These are phyloP conservation scores for Bostrychus sinensis DNA, from an alignment of 2,113 vertebrate species.

Conservation along the genomic window DNA sequence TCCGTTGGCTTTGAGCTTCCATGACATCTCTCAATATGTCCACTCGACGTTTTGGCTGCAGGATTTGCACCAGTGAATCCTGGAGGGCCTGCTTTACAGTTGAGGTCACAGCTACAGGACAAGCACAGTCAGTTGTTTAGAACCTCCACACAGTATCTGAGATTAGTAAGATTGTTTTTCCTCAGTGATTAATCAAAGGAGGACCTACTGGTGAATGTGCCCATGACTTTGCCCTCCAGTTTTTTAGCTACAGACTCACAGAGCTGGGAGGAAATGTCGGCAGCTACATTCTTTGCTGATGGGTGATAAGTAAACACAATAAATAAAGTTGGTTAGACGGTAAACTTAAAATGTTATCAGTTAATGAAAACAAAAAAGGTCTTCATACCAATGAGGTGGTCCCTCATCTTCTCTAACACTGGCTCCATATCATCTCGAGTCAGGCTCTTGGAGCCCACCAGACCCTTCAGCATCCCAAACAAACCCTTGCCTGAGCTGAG, in stretches of 20 bases:
- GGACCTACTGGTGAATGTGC: constrained; percentile 97
- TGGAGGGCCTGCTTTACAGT: constrained; percentile 96
- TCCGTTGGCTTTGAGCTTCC: constrained; percentile 88
- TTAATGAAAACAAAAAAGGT: neutral
- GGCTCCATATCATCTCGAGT: constrained; percentile 91
- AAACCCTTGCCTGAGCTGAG: constrained; percentile 85
- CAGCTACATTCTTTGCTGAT: constrained; percentile 96
- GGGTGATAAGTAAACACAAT: neutral
- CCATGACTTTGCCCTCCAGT: constrained; percentile 98
- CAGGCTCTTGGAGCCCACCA: constrained; percentile 96
- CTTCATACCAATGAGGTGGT: constrained; percentile 90
- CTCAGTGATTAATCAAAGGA: neutral
- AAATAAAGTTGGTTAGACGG: neutral
- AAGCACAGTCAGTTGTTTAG: neutral
- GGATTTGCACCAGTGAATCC: constrained; percentile 95
- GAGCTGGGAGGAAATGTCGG: constrained; percentile 92
- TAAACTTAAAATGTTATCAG: neutral
- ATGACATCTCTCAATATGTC: constrained; percentile 94
- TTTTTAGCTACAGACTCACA: constrained; percentile 97
- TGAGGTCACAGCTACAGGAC: constrained; percentile 88
- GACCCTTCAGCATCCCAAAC: constrained; percentile 97
- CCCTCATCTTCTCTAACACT: constrained; percentile 95
- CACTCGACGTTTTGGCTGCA: constrained; percentile 95
- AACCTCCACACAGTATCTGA: neutral
- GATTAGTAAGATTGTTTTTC: neutral